Base-by-base conservation (phyloP, 1,140 invertebrate genomes). In the Lucilia cuprina region DNA sequence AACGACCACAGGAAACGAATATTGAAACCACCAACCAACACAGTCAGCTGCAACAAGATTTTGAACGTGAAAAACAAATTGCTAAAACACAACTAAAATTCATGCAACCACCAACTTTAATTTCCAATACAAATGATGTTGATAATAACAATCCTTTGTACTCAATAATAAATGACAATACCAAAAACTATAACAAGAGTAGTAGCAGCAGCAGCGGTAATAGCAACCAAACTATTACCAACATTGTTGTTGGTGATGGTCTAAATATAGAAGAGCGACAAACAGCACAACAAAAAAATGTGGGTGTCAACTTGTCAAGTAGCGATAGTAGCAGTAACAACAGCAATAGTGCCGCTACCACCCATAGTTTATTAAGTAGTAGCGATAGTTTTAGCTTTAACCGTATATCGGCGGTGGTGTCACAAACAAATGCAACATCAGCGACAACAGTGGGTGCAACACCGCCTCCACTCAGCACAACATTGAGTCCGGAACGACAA, bases 71-170 rank as follows among this genome's bases (percentile, higher is more conserved):
- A 12, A 84, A 83, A 70, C 84, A 85, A 21, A 78, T 21, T 78
- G 25, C 17, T n/a, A 30, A 77, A 41, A 49, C 34, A 25, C 82
- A 65, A 70, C 21, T n/a, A 25, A 19, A 65, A 19, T 83, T 50
- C 2, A 34, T 60, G 17, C 82, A 65, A 83, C 34, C n/a, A 14
- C 34, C 82, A 65, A 86, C 87, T 88, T 88, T 89, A 89, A 89
- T 89, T 89, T 88, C 88, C 85, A 89, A 89, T 87, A 88, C 87
- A 87, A 89, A 88, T 87, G 88, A 86, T 85, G 19, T 25, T 70
- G 65, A 21, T 70, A 21, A 80, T 49, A 49, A 80, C 88, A 49
- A 80, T 19, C 41, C 25, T 21, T 80, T 80, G 41, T 80, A 41
- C 77, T 80, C 77, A 80, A 80, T 21, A 25, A 49, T 13, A 49